Evolutionary conservation across 2,888 invertebrate genomes (phyloP).

Genomic region (Hetaerina titia): DNA sequence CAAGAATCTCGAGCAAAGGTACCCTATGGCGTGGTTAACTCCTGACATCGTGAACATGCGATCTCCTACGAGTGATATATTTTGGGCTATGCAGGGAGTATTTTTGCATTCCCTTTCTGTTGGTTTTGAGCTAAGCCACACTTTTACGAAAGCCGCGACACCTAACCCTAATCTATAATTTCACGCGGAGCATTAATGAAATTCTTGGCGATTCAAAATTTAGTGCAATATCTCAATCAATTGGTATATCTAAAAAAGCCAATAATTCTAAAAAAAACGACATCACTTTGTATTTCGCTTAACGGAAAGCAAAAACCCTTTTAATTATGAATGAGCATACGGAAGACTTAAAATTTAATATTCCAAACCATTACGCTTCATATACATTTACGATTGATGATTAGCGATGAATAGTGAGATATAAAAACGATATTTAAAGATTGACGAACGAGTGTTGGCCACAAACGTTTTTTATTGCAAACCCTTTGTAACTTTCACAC

Average conservation of each 20-base stretch:
- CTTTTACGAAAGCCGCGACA: not conserved
- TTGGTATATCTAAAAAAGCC: not conserved
- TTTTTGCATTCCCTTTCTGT: not conserved
- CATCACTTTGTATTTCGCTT: too few species aligned
- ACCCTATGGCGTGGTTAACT: conserved; percentile 21
- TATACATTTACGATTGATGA: too few species aligned
- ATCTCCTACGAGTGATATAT: conserved; percentile 27
- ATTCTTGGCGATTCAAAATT: not conserved
- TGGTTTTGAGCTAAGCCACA: not conserved
- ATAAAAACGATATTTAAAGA: too few species aligned
- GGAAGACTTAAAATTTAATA: too few species aligned
- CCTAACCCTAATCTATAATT: not conserved
- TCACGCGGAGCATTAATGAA: not conserved
- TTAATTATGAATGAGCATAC: too few species aligned
- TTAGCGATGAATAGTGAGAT: too few species aligned
- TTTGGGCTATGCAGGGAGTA: not conserved
- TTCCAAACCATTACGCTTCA: too few species aligned
- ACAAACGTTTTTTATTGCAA: too few species aligned
- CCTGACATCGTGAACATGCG: conserved; percentile 18
- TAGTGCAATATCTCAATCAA: not conserved
- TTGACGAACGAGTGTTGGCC: too few species aligned
- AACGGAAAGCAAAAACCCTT: too few species aligned
- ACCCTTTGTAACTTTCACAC: too few species aligned
- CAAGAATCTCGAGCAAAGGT: not conserved
- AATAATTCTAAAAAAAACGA: not conserved